phyloP scores from a whole-genome alignment of 2,797 vertebrate genomes.

The Clarias fuscus region DNA sequence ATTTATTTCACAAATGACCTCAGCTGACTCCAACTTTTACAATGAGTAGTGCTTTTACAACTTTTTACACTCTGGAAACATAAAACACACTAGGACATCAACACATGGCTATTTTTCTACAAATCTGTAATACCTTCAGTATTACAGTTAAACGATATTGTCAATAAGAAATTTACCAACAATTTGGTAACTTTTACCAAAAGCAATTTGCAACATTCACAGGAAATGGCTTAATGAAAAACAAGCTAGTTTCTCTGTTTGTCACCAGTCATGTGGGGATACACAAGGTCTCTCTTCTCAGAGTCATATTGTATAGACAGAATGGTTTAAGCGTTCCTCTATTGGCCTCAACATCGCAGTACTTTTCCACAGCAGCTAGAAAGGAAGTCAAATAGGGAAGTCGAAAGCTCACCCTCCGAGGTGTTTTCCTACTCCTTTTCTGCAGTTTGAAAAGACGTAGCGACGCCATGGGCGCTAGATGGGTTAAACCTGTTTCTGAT shows the following conservation, averaged over 20 bases:
- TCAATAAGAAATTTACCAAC: not conserved
- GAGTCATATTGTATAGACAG: not conserved
- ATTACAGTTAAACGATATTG: not conserved
- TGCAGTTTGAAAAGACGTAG: conserved; percentile 19
- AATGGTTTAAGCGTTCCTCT: conserved; percentile 29
- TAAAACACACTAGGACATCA: not conserved
- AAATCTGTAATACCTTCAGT: not conserved
- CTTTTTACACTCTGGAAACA: not conserved
- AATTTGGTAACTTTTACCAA: no score
- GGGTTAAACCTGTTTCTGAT: not conserved
- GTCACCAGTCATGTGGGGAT: not conserved
- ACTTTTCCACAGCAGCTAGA: conserved; percentile 58
- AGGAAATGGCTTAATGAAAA: not conserved
- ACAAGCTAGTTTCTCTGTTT: not conserved
- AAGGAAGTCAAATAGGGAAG: conserved; percentile 58
- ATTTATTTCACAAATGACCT: not conserved
- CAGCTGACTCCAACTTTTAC: not conserved
- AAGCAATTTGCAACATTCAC: not conserved
- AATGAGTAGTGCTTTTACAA: no score
- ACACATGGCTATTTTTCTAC: not conserved
- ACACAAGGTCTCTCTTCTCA: conserved; percentile 7
- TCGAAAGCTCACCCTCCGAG: conserved; percentile 27
- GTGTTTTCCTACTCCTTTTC: conserved; percentile 41
- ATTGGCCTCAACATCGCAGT: conserved; percentile 49
- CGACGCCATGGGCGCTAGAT: not conserved